Evolutionary conservation across 2,113 vertebrate genomes (phyloP).

Genomic region (Cephalopholis sonnerati): DNA sequence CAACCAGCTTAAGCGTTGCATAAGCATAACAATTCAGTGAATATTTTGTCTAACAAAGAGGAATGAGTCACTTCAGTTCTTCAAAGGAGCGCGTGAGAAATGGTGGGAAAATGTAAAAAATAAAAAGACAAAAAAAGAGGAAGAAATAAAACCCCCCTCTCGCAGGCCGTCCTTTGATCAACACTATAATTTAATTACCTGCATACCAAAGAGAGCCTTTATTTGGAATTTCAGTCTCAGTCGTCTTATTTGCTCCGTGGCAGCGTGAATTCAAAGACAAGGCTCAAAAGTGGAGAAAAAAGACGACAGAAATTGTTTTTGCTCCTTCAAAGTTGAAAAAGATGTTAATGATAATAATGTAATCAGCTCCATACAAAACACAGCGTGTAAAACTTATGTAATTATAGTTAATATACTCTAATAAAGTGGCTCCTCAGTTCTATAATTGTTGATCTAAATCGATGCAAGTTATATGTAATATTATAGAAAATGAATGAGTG

Average conservation of each 20-base stretch:
- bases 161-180: conserved; percentile 70
- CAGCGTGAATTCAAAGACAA: background rate
- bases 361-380: background rate
- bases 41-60: conserved; percentile 67
- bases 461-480: background rate
- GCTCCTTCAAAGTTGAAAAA: conserved; percentile 15
- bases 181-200: conserved; percentile 73
- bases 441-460: background rate
- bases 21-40: conserved; percentile 53
- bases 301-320: background rate
- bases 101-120: conserved; percentile 39
- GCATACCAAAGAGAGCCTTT: conserved; percentile 55
- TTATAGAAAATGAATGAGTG: background rate
- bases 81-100: conserved; percentile 66
- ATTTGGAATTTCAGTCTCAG: conserved; percentile 48
- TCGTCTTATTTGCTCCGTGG: background rate
- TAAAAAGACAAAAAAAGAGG: background rate
- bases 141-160: conserved; percentile 12
- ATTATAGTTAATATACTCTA: background rate
- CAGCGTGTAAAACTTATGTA: background rate
- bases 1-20: conserved; percentile 50
- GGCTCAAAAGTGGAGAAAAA: background rate
- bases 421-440: background rate
- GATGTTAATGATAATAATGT: conserved; percentile 6
- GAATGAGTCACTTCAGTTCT: conserved; percentile 69